phyloP scores from a whole-genome alignment of 1,140 invertebrate species.

The Augochlora pura region DNA sequence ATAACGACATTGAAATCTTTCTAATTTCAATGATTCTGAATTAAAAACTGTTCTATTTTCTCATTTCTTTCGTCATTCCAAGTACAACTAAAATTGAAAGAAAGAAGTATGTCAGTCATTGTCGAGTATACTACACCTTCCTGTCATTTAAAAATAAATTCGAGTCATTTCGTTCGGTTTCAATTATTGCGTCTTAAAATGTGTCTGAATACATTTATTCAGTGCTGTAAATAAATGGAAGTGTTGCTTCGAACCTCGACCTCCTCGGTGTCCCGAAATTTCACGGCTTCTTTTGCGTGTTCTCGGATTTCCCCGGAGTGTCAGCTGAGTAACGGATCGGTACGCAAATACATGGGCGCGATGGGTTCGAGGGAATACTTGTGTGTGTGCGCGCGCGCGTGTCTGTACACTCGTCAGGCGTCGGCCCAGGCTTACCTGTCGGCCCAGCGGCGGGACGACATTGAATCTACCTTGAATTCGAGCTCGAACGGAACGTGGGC shows the following conservation, averaged over 20 bases:
- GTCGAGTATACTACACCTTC: too few species aligned
- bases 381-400: conserved; percentile 13
- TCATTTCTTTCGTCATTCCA: too few species aligned
- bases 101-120: too few species aligned
- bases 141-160: too few species aligned
- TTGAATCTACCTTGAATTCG: conserved; percentile 75
- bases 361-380: conserved; percentile 2
- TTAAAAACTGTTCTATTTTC: too few species aligned
- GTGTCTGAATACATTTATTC: too few species aligned
- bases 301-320: conserved; percentile 50
- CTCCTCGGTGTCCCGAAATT: background rate
- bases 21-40: too few species aligned
- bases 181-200: too few species aligned
- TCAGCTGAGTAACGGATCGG: conserved; percentile 64
- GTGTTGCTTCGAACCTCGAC: background rate
- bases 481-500: conserved; percentile 72
- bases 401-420: background rate
- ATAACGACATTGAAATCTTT: too few species aligned
- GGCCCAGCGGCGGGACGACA: conserved; percentile 65
- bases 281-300: conserved; percentile 21
- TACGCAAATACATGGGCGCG: conserved; percentile 52
- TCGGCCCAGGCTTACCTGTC: conserved; percentile 10
- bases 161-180: too few species aligned
- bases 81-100: too few species aligned
- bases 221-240: too few species aligned